Conservation (phyloP, 2,113 vertebrate genomes). For the Machaerirhynchus nigripectus region DNA sequence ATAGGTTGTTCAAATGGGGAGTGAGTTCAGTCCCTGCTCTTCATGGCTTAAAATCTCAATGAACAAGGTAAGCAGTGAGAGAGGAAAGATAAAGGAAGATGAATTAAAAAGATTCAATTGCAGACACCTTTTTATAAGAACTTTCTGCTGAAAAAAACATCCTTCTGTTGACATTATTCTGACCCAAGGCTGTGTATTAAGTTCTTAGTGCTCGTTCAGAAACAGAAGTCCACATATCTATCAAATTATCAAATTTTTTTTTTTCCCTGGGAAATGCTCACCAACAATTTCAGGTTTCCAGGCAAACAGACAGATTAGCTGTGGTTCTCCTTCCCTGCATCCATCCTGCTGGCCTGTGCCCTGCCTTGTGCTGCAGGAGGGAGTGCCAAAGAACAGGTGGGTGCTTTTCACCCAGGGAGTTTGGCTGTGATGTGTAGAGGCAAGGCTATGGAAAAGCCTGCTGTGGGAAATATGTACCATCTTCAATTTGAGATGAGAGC, state of each 20-base stretch:
- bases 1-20: neutral
- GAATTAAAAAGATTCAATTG: neutral
- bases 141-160: neutral
- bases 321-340: neutral
- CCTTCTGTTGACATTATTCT: neutral
- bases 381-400: neutral
- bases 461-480: neutral
- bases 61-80: neutral
- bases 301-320: neutral
- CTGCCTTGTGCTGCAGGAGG: neutral
- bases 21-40: neutral
- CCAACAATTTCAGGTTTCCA: neutral
- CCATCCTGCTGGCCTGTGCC: neutral
- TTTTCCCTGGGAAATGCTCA: neutral
- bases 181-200: neutral
- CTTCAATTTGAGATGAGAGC: neutral
- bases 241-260: neutral
- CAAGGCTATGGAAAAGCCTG: fast-evolving
- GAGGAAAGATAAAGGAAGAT: neutral
- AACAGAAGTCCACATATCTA: neutral
- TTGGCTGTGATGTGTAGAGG: neutral
- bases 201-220: neutral
- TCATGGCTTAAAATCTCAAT: neutral
- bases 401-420: neutral
- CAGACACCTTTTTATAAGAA: neutral